Base-by-base conservation (phyloP, 2,888 invertebrate genomes). In the Meandrusa payeni region DNA sequence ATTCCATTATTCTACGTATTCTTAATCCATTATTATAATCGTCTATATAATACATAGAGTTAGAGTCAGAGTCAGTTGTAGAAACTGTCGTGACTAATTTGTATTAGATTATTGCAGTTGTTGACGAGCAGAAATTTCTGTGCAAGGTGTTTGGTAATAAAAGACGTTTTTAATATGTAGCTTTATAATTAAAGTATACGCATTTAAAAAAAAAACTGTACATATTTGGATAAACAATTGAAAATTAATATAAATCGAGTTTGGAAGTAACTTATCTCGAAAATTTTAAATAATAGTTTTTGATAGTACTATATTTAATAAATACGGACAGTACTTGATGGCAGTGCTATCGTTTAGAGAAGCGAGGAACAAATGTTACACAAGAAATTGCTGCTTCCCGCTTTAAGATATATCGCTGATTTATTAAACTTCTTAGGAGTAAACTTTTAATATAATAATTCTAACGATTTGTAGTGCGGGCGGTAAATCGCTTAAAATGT, bases 131-230 rank as follows among this genome's bases (percentile, higher is more conserved):
- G n/a, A n/a, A n/a, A n/a, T n/a, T n/a, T n/a, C n/a, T n/a, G n/a
- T n/a, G n/a, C n/a, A 7, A 7, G 24, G n/a, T 7, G 3, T 24
- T 9, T 27, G 10, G 5, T 17, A 38, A 29, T 20, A 24, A 40
- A 42, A 31, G 12, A 20, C 15, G 1, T 5, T 9, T 12, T 6
- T 20, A 27, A 20, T 22, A 26, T 6, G 22, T 38, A 38, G 27
- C 26, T 32, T 22, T 33, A 33, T 39, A 43, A 15, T 44, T 20
- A 38, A 12, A 22, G 3, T 27, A 28, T 20, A 33, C 33, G 33
- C 19, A 44, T 39, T 31, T 31, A 3, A 6, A 11, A 32, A 33
- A 38, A 33, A 13, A 1, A 19, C 15, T 36, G 9, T 20, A 37
- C 24, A 20, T 19, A 9, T 37, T 43, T 43, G 17, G 23, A 26